These are phyloP conservation scores for Hirudo medicinalis DNA, from an alignment of 1,140 invertebrate species.

Conservation along the genomic window DNA sequence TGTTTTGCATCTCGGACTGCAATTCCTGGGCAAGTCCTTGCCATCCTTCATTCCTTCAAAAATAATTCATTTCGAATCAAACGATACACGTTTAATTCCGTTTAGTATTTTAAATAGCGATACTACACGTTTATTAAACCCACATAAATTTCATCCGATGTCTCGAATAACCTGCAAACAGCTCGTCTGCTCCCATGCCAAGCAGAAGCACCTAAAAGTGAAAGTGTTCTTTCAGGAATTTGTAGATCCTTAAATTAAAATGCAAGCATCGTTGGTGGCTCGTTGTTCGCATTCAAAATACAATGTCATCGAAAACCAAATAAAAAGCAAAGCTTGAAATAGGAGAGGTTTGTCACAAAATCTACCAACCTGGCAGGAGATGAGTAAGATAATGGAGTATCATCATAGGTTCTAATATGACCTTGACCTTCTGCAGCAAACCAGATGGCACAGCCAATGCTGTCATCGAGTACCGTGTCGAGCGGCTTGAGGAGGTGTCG, in stretches of 20 bases:
- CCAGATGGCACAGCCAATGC: slow-evolving; percentile 80
- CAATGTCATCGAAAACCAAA: too few species aligned
- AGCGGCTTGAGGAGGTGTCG: slow-evolving; percentile 58
- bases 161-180: slow-evolving; percentile 82
- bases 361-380: slow-evolving; percentile 1
- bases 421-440: slow-evolving; percentile 71
- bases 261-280: too few species aligned
- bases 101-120: too few species aligned
- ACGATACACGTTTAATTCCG: too few species aligned
- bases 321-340: too few species aligned
- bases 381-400: slow-evolving; percentile 17
- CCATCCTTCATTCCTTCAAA: slow-evolving; percentile 46
- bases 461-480: slow-evolving; percentile 82
- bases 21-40: slow-evolving; percentile 55
- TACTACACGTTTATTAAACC: slow-evolving; percentile 21
- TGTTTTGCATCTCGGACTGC: slow-evolving; percentile 61
- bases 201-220: slow-evolving; percentile 47
- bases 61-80: too few species aligned
- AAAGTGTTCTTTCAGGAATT: not conserved
- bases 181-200: slow-evolving; percentile 91
- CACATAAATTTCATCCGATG: slow-evolving; percentile 54
- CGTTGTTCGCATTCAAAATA: too few species aligned
- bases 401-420: slow-evolving; percentile 27
- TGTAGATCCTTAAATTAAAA: not conserved
- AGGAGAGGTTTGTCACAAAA: too few species aligned